Base-by-base conservation (phyloP, 2,888 invertebrate species). In the Andrena bicolor region DNA sequence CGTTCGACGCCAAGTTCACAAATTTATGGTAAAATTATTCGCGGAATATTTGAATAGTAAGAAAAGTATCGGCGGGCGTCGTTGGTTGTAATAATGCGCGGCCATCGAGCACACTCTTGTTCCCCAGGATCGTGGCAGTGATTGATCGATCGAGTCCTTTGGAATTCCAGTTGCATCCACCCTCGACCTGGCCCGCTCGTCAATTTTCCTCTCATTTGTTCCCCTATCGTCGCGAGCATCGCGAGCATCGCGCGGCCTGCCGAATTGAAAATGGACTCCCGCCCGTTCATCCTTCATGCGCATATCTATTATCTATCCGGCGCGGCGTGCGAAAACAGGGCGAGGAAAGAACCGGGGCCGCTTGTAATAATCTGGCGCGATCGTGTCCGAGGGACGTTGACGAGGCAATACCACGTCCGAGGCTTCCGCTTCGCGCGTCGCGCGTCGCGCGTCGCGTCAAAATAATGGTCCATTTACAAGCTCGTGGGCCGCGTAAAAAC, bases 11-110 rank as follows among this genome's bases (percentile, higher is more conserved):
- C 91, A 90, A 91, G 85, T 87, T 85, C 79, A 76, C 86, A 83
- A 85, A 85, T 91, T 91, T 90, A 91, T 89, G 86, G 84, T 85
- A 86, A 90, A 90, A 91, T 91, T 91, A 91, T 91, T 89, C 90
- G 48, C 79, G 70, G 41, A 73, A 78, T 71, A 75, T 83, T 87
- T 83, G 88, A 80, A 84, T 84, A 77, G 74, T 65, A 82, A 86
- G 79, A 74, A 80, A 72, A 75, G 74, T 76, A 86, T 82, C 77
- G 77, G 53, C 70, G 49, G 41, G 49, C 48, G 74, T 80, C 77
- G 79, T 77, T 77, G 70, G 56, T 56, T 53, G 65, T 70, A 76
- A 80, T 80, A 85, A 85, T 79, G 82, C 72, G n/a, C 68, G 41
- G 41, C 61, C 72, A 64, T 74, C 68, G 63, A 64, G 68, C 65